These are phyloP conservation scores for Ivindomyrus marchei DNA, from an alignment of 2,113 vertebrate genomes.

Conservation along the genomic window DNA sequence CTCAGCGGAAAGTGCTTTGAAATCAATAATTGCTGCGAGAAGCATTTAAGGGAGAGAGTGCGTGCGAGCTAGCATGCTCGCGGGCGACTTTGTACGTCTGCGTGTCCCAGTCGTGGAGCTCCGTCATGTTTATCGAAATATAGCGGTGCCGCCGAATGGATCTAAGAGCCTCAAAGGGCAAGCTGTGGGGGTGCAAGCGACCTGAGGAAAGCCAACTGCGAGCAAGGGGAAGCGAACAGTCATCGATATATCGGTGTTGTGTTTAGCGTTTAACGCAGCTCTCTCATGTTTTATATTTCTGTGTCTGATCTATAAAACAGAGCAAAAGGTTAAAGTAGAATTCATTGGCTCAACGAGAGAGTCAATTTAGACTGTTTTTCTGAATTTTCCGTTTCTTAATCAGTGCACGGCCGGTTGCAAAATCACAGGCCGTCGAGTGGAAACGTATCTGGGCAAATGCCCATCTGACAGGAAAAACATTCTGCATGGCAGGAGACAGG, in stretches of 20 bases:
- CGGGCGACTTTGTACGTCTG: not conserved
- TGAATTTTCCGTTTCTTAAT: not conserved
- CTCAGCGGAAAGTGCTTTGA: conserved; percentile 10
- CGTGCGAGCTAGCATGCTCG: not conserved
- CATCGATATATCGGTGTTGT: not conserved
- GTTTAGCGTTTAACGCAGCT: not conserved
- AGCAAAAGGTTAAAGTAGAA: not conserved
- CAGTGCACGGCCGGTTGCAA: not conserved
- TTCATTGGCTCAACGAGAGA: not conserved
- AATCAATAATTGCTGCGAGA: conserved; percentile 12
- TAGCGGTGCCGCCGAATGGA: not conserved
- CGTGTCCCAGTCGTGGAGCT: not conserved
- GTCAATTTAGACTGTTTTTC: not conserved
- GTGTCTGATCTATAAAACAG: not conserved
- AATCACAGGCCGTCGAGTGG: no score
- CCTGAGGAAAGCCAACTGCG: not conserved
- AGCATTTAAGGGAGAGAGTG: not conserved
- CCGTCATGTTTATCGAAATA: not conserved
- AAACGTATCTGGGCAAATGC: not conserved
- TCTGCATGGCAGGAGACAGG: not conserved
- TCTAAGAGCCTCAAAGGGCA: not conserved
- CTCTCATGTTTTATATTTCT: not conserved
- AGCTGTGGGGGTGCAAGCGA: not conserved
- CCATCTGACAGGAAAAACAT: not conserved
- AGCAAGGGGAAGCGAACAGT: not conserved